phyloP scores from a whole-genome alignment of 1,140 invertebrate genomes.

The Psix sp. region DNA sequence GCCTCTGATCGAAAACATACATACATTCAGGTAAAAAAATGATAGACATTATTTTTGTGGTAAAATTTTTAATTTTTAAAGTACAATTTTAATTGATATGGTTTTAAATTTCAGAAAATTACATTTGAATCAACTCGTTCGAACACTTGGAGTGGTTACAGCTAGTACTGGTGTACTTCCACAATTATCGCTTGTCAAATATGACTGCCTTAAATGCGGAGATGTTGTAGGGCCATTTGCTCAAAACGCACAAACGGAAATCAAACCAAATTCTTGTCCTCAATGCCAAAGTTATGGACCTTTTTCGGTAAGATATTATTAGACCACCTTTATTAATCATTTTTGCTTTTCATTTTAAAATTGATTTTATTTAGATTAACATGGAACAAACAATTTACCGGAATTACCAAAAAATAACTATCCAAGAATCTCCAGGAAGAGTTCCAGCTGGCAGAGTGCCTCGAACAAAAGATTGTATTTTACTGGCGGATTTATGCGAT shows the following conservation, averaged over 20 bases:
- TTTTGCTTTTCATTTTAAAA: conserved; percentile 12
- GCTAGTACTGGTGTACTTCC: conserved; percentile 96
- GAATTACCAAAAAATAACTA: conserved; percentile 98
- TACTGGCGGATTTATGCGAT: conserved; percentile 97
- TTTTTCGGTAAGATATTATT: conserved; percentile 85
- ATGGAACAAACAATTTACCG: conserved; percentile 98
- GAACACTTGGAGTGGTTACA: conserved; percentile 97
- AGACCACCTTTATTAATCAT: background rate
- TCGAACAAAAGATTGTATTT: conserved; percentile 97
- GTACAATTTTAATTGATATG: conserved; percentile 14
- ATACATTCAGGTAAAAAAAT: conserved; percentile 86
- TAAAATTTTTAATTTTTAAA: conserved; percentile 1
- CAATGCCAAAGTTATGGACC: conserved; percentile 98
- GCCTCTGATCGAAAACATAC: conserved; percentile 96
- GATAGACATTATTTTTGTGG: conserved; percentile 12
- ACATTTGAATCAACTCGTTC: conserved; percentile 96
- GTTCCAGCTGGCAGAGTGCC: conserved; percentile 97
- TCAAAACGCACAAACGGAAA: conserved; percentile 94
- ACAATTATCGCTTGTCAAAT: conserved; percentile 96
- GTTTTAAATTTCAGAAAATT: conserved; percentile 83
- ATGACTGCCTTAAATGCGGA: conserved; percentile 97
- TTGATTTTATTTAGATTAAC: conserved; percentile 87
- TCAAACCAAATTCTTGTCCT: conserved; percentile 96
- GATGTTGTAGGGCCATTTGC: conserved; percentile 97
- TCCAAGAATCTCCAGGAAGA: conserved; percentile 96